Evolutionary conservation across 2,113 vertebrate genomes (phyloP), one percentile per base, ranked within the genome.

Genomic region (Channa maculata): DNA sequence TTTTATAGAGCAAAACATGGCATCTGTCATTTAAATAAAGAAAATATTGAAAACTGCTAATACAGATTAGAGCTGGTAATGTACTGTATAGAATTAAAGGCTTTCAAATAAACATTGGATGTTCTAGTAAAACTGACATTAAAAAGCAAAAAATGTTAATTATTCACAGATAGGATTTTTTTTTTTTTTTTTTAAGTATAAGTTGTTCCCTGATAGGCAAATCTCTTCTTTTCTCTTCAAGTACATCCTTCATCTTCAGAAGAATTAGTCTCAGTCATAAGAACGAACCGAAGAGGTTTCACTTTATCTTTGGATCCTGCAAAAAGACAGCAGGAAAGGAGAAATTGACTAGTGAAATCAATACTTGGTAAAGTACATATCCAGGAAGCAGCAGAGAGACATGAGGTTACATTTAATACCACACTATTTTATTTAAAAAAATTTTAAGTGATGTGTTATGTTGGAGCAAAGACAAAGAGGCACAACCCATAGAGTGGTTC

Each of bases 251-350:
- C 8, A 1, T 36, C 36, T 49, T 51, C 0, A 1, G 46, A 38
- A 8, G 46, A 13, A 39, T 69, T 50, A 51, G 46, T 57, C 11
- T 5, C 60, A 65, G 68, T 53, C 34, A 37, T 33, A 2, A 49
- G 41, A 49, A 67, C 13, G 36, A 49, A 63, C 15, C n/a, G 57
- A 52, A 51, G 67, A 73, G 10, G 3, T 51, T 55, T 87, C 38
- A 90, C 15, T 85, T 88, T 34, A 82, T 92, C 84, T 88, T 74
- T 71, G 88, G 85, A 75, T 93, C 91, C 94, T 95, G 75, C 78
- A 65, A 54, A 80, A 84, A 80, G 54, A 74, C n/a, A 88, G 75
- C 6, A 51, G 64, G 55, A 68, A 8, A 69, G 15, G 4, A 61
- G 51, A n/a, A 63, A 44, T 60, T n/a, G n/a, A 66, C 9, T 5